Evolutionary conservation across 2,113 vertebrate genomes (phyloP).

Genomic region (Limanda limanda): DNA sequence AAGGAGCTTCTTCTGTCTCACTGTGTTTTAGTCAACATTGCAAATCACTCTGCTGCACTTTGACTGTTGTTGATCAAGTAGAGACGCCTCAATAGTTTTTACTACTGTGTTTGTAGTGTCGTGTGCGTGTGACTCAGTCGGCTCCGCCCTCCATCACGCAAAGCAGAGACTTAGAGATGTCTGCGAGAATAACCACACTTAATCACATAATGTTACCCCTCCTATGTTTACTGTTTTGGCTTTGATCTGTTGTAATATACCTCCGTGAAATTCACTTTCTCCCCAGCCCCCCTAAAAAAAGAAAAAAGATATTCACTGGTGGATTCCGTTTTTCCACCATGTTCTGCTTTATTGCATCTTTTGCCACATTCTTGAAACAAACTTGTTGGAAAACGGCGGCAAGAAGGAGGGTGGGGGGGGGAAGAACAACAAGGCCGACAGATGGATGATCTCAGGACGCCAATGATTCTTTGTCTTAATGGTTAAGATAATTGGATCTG

Average conservation of each 20-base stretch:
- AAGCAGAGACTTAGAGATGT: conserved; percentile 41
- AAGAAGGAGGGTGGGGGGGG: neutral
- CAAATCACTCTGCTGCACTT: neutral
- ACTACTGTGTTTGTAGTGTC: neutral
- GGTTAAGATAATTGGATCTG: conserved; percentile 75
- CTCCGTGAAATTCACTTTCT: conserved; percentile 38
- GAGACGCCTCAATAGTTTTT: neutral
- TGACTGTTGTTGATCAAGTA: neutral
- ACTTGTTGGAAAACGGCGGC: conserved; percentile 13
- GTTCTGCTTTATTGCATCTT: conserved; percentile 13
- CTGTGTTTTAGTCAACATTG: neutral
- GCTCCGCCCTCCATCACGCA: conserved; percentile 21
- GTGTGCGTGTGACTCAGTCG: neutral
- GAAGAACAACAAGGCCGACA: conserved; percentile 35
- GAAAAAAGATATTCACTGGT: neutral
- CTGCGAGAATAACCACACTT: conserved; percentile 56
- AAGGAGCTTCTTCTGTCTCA: no score
- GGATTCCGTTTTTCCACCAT: neutral
- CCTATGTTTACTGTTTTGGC: conserved; percentile 42
- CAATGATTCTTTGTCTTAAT: conserved; percentile 45
- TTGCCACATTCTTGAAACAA: conserved; percentile 5
- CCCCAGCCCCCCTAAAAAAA: neutral
- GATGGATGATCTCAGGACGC: conserved; percentile 56
- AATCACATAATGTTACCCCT: conserved; percentile 69
- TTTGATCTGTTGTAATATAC: conserved; percentile 34